Percentiles rank a stretch among this genome's conserved stretches.
Conservation (phyloP, 2,113 vertebrate genomes). For the Stomatorhinus ivindoensis region DNA sequence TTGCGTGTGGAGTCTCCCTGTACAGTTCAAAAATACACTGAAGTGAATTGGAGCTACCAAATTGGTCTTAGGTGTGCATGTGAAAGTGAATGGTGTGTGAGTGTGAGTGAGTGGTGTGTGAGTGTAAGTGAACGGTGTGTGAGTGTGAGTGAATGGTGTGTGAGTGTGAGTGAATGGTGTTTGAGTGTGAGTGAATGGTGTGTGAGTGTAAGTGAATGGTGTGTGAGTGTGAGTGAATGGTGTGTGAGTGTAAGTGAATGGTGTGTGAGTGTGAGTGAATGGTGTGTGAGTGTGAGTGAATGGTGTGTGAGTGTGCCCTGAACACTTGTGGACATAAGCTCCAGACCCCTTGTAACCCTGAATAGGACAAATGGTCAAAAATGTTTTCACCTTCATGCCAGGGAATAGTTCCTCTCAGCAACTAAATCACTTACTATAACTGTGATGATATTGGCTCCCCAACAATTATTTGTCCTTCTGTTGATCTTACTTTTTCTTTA, state of each 20-base stretch:
- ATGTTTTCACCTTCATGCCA: background rate
- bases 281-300: background rate
- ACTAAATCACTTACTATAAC: background rate
- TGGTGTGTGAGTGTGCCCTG: too few species aligned
- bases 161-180: background rate
- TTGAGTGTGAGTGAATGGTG: too few species aligned
- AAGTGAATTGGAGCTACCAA: background rate
- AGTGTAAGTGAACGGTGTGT: background rate
- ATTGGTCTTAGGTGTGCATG: background rate
- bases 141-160: too few species aligned
- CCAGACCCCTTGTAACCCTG: background rate
- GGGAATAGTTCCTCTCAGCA: background rate
- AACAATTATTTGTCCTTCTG: background rate
- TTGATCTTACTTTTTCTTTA: background rate
- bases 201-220: background rate
- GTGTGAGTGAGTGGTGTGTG: background rate
- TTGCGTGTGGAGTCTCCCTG: background rate
- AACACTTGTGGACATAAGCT: background rate
- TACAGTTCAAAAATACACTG: background rate
- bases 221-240: too few species aligned
- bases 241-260: too few species aligned
- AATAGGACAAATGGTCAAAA: background rate
- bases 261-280: too few species aligned
- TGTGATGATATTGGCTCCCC: background rate
- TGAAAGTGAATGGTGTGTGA: background rate